A percentile compares a stretch with the other conserved stretches of the same genome.
phyloP scores from a whole-genome alignment of 2,113 vertebrate genomes.

The Neogobius melanostomus region DNA sequence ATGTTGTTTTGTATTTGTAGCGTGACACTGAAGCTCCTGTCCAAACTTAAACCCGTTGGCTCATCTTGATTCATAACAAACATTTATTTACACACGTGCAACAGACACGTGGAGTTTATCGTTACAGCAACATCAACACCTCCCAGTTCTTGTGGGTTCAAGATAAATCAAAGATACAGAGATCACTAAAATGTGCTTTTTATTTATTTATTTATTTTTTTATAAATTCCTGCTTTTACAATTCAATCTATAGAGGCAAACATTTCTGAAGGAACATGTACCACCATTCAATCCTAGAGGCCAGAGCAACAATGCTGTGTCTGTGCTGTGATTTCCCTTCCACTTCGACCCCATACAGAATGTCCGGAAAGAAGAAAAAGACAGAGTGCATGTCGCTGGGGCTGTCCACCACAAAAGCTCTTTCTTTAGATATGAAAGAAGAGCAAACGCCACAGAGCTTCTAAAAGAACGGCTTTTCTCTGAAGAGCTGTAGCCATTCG shows the following conservation, averaged over 20 bases:
- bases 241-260: not conserved
- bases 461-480: slow-evolving; percentile 10
- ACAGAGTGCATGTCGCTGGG: slow-evolving; percentile 25
- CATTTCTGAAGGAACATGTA: not conserved
- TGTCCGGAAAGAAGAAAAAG: slow-evolving; percentile 18
- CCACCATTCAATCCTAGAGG: slow-evolving; percentile 20
- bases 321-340: slow-evolving; percentile 25
- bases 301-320: slow-evolving; percentile 29
- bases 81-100: too few relatives aligned
- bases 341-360: not conserved
- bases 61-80: too few relatives aligned
- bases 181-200: too few relatives aligned
- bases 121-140: too few relatives aligned
- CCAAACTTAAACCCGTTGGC: too few relatives aligned
- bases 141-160: too few relatives aligned
- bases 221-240: too few relatives aligned
- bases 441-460: not conserved
- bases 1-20: too few relatives aligned
- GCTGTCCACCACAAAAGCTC: slow-evolving; percentile 42
- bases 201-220: too few relatives aligned
- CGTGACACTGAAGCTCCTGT: too few relatives aligned
- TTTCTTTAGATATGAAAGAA: slow-evolving; percentile 21
- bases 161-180: too few relatives aligned
- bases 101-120: too few relatives aligned
- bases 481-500: not conserved